These are phyloP conservation scores for Metaphire vulgaris DNA, from an alignment of 1,140 invertebrate species.

Conservation along the genomic window DNA sequence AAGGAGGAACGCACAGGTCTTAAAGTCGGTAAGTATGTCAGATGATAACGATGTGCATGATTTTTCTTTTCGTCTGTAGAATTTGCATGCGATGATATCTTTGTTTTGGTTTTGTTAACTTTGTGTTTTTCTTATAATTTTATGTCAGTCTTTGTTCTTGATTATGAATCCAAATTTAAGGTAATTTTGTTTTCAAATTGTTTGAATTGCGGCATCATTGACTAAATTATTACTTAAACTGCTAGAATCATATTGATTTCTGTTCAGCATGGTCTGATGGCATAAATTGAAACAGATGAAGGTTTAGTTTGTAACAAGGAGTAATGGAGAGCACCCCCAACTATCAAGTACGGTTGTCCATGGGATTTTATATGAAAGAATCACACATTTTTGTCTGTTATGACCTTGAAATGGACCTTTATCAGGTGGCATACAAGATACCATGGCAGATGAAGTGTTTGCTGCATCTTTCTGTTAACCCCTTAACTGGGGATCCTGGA, in stretches of 20 bases:
- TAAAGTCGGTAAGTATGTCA: background rate
- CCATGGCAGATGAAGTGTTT: too few species aligned
- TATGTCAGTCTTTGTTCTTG: background rate
- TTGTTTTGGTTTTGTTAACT: background rate
- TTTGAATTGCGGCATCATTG: background rate
- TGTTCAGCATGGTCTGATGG: background rate
- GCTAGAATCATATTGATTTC: background rate
- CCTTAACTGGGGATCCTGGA: too few species aligned
- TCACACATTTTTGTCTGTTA: background rate
- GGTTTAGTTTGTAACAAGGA: background rate
- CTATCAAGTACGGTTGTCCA: background rate
- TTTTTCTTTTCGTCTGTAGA: too few species aligned
- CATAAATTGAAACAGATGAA: background rate
- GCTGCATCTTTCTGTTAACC: too few species aligned
- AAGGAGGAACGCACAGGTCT: conserved; percentile 69
- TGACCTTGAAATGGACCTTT: too few species aligned
- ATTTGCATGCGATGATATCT: too few species aligned
- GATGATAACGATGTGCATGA: background rate
- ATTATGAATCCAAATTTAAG: background rate
- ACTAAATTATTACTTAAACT: background rate
- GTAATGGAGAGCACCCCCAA: background rate
- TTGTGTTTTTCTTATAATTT: background rate
- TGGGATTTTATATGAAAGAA: background rate
- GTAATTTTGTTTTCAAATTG: background rate
- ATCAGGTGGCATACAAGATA: too few species aligned